Evolutionary conservation across 2,797 vertebrate genomes (phyloP).

Genomic region (Myotis planiceps): DNA sequence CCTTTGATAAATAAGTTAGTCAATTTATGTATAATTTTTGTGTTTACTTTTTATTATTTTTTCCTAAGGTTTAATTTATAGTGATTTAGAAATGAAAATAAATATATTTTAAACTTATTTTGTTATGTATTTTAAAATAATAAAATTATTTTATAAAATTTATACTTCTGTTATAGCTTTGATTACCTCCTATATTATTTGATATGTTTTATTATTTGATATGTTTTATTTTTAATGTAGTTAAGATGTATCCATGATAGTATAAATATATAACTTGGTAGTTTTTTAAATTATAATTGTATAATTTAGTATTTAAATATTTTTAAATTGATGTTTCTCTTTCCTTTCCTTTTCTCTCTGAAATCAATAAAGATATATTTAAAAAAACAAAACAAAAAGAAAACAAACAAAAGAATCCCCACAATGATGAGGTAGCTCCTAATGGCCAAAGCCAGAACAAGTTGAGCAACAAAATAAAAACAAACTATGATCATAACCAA

Average conservation of each 20-base stretch:
- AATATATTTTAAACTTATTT: not conserved
- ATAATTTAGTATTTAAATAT: not conserved
- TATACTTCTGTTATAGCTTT: not conserved
- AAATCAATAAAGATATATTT: not conserved
- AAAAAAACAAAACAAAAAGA: too few relatives aligned
- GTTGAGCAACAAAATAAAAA: not conserved
- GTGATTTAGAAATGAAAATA: not conserved
- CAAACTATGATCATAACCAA: not conserved
- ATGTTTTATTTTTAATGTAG: not conserved
- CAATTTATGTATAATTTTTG: not conserved
- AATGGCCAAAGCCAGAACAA: not conserved
- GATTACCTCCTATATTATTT: not conserved
- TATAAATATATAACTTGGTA: not conserved
- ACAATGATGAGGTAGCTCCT: not conserved
- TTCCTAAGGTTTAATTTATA: not conserved
- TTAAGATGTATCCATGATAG: not conserved
- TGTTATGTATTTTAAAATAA: slow-evolving; percentile 8
- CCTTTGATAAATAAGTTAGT: not conserved
- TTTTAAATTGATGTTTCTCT: not conserved
- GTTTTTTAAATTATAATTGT: not conserved
- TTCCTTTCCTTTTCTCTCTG: too few relatives aligned
- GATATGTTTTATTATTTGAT: not conserved
- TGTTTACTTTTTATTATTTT: not conserved
- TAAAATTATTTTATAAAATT: not conserved
- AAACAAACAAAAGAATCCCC: not conserved